phyloP scores from a whole-genome alignment of 1,140 invertebrate genomes.

The Trachymyrmex cornetzi region DNA sequence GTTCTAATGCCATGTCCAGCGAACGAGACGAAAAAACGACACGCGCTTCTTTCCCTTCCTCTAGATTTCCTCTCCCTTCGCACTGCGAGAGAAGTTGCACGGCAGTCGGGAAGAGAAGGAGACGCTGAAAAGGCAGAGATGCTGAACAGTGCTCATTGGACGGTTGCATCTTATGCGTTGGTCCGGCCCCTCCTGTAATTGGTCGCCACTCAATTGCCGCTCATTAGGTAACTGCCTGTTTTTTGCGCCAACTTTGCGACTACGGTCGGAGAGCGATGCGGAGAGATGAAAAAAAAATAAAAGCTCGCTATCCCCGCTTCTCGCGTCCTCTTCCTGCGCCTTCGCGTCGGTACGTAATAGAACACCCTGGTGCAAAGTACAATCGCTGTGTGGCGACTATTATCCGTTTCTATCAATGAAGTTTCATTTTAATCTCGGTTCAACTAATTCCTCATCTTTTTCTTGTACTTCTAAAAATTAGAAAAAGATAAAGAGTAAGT shows the following conservation, averaged over 20 bases:
- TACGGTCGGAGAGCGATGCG: slow-evolving; percentile 64
- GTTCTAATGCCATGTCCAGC: slow-evolving; percentile 36
- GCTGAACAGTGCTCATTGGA: slow-evolving; percentile 81
- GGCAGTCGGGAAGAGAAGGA: slow-evolving; percentile 66
- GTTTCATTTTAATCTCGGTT: too few species aligned
- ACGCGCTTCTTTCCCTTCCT: slow-evolving; percentile 14
- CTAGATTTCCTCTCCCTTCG: slow-evolving; percentile 5
- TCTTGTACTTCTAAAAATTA: too few species aligned
- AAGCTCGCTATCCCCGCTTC: slow-evolving; percentile 48
- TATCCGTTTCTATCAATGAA: too few species aligned
- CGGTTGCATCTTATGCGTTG: slow-evolving; percentile 79
- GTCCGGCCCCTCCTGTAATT: slow-evolving; percentile 83
- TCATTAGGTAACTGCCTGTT: slow-evolving; percentile 83
- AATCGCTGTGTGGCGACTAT: background rate
- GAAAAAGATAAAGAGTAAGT: too few species aligned
- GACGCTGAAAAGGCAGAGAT: slow-evolving; percentile 72
- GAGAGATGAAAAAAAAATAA: slow-evolving; percentile 46
- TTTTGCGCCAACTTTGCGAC: slow-evolving; percentile 78
- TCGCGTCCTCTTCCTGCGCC: slow-evolving; percentile 12
- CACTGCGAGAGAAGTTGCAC: slow-evolving; percentile 27
- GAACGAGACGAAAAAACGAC: slow-evolving; percentile 62
- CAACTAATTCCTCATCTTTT: too few species aligned
- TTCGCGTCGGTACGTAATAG: slow-evolving; percentile 50
- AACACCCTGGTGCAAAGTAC: slow-evolving; percentile 36
- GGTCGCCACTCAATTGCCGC: slow-evolving; percentile 84